phyloP scores from a whole-genome alignment of 2,113 vertebrate genomes.

The Microcebus griseorufus region DNA sequence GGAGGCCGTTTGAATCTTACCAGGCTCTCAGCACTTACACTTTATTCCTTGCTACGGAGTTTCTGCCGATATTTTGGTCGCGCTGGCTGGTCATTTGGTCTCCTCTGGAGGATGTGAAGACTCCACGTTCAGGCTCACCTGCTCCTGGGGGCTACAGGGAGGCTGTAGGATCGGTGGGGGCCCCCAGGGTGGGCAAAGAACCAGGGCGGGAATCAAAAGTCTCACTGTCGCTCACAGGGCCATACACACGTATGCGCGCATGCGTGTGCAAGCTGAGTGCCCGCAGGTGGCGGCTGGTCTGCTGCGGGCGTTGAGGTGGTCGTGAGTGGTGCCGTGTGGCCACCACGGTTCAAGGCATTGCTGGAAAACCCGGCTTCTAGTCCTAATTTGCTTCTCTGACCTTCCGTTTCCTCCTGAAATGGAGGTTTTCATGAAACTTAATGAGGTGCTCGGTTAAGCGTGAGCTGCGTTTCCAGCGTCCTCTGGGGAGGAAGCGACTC shows the following conservation, averaged over 20 bases:
- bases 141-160: neutral
- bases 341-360: neutral
- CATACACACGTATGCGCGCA: no score
- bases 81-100: neutral
- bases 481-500: neutral
- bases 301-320: neutral
- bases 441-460: neutral
- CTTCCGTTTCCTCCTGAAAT: neutral
- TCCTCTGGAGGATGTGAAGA: neutral
- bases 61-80: neutral
- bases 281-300: accelerated
- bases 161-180: neutral
- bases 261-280: no score
- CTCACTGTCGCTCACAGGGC: accelerated
- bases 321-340: no score
- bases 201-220: neutral
- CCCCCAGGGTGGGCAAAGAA: no score
- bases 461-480: neutral
- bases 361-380: neutral
- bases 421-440: neutral
- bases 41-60: neutral
- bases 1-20: neutral
- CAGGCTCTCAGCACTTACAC: neutral
- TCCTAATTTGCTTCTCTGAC: neutral
- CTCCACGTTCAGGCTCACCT: no score